Evolutionary conservation across 2,888 invertebrate genomes (phyloP).

Genomic region (Acrobasis repandana): DNA sequence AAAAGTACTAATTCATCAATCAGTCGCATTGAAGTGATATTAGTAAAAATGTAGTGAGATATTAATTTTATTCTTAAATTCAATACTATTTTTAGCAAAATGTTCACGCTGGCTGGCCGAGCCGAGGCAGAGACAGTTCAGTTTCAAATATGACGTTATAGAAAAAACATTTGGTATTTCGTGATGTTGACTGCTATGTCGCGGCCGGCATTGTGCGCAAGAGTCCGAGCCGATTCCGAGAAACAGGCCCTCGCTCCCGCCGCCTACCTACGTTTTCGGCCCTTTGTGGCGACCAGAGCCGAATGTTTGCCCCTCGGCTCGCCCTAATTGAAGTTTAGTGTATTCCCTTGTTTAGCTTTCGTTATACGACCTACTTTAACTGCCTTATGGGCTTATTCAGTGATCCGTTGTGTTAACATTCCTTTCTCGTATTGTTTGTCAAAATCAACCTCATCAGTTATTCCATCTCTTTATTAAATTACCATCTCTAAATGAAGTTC

Average conservation of each 20-base stretch:
- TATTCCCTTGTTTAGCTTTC: slow-evolving; percentile 47
- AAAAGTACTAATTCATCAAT: too few relatives aligned
- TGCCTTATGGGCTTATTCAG: slow-evolving; percentile 26
- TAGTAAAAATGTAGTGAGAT: too few relatives aligned
- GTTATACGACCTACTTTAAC: slow-evolving; percentile 30
- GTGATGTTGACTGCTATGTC: slow-evolving; percentile 40
- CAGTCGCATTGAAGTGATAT: too few relatives aligned
- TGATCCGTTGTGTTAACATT: slow-evolving; percentile 23
- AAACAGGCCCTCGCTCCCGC: slow-evolving; percentile 33
- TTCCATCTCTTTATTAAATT: slow-evolving; percentile 6
- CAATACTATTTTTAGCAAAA: too few relatives aligned
- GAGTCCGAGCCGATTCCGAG: slow-evolving; percentile 44
- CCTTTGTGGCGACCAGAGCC: slow-evolving; percentile 59
- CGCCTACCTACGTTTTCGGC: slow-evolving; percentile 55
- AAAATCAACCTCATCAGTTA: background rate
- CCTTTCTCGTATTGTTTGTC: slow-evolving; percentile 12
- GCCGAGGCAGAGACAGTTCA: background rate
- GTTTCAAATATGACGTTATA: slow-evolving; percentile 16
- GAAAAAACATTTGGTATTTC: slow-evolving; percentile 45
- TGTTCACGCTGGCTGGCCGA: too few relatives aligned
- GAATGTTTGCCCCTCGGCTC: slow-evolving; percentile 47
- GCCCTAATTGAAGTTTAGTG: slow-evolving; percentile 56
- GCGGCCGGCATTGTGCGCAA: slow-evolving; percentile 57
- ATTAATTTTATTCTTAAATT: too few relatives aligned
- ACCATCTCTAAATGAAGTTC: background rate